phyloP scores from a whole-genome alignment of 2,888 invertebrate species.

The Muschampia plurimacula region DNA sequence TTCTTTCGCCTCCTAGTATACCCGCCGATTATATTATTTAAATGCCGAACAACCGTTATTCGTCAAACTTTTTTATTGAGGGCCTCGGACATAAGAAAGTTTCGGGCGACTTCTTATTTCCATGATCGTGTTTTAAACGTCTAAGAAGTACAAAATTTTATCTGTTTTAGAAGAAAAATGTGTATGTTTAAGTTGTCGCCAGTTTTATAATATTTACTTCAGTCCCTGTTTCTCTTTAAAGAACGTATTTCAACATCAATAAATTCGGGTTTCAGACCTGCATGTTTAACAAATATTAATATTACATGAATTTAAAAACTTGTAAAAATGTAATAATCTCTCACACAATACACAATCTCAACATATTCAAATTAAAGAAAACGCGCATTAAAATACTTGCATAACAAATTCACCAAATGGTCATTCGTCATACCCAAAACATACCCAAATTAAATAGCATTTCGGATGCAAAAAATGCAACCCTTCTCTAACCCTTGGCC shows the following conservation, averaged over 20 bases:
- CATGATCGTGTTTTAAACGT: conserved; percentile 40
- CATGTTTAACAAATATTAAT: not conserved
- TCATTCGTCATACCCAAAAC: conserved; percentile 40
- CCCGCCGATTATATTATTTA: conserved; percentile 82
- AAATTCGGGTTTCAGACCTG: not conserved
- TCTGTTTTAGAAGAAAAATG: not conserved
- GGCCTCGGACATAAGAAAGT: conserved; percentile 76
- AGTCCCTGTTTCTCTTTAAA: not conserved
- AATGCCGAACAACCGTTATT: conserved; percentile 77
- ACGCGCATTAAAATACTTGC: conserved; percentile 1
- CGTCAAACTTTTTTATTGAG: conserved; percentile 74
- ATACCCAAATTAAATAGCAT: conserved; percentile 41
- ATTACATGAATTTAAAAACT: not conserved
- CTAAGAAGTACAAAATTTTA: conserved; percentile 1
- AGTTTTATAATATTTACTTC: not conserved
- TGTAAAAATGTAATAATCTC: not conserved
- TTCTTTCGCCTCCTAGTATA: conserved; percentile 68
- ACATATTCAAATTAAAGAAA: conserved; percentile 22
- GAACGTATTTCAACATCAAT: not conserved
- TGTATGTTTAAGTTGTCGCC: no score
- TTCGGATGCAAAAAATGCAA: conserved; percentile 57
- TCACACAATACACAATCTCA: not conserved
- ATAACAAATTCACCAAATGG: conserved; percentile 20
- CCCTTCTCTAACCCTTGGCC: conserved; percentile 54
- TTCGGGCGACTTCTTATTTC: conserved; percentile 43